Evolutionary conservation across 1,140 invertebrate species (phyloP).

Genomic region (Drosophila guanche): DNA sequence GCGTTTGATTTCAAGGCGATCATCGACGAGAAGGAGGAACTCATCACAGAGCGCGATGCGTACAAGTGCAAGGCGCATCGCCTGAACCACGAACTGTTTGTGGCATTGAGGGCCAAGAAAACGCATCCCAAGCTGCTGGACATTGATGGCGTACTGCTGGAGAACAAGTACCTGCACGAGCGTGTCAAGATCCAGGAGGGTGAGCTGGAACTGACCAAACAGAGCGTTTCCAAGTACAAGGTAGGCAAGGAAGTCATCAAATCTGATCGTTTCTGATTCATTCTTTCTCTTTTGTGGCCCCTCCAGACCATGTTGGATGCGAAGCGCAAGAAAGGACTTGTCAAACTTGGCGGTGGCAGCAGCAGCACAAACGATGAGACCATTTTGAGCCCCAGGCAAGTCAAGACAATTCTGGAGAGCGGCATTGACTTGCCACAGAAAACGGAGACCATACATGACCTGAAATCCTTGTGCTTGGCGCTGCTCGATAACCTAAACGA

Average conservation of each 20-base stretch:
- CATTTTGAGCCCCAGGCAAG: slow-evolving; percentile 87
- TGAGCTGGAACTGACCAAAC: slow-evolving; percentile 90
- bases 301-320: slow-evolving; percentile 86
- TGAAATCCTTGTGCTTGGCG: slow-evolving; percentile 90
- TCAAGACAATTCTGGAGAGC: slow-evolving; percentile 87
- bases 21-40: slow-evolving; percentile 94
- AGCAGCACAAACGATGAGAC: slow-evolving; percentile 83
- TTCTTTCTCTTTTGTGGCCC: neutral
- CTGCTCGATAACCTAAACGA: slow-evolving; percentile 93
- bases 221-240: slow-evolving; percentile 90
- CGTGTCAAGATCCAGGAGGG: slow-evolving; percentile 91
- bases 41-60: slow-evolving; percentile 91
- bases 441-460: slow-evolving; percentile 89
- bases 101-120: slow-evolving; percentile 86
- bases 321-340: slow-evolving; percentile 86
- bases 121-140: slow-evolving; percentile 87
- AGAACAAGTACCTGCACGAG: slow-evolving; percentile 93
- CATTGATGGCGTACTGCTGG: slow-evolving; percentile 91
- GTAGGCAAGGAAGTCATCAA: slow-evolving; percentile 83
- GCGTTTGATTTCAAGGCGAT: slow-evolving; percentile 89
- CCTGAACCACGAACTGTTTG: slow-evolving; percentile 92
- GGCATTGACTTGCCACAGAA: slow-evolving; percentile 87
- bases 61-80: slow-evolving; percentile 93
- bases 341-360: slow-evolving; percentile 84
- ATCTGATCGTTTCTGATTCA: neutral